Conservation (phyloP, 2,888 invertebrate species). For the Mamestra brassicae region DNA sequence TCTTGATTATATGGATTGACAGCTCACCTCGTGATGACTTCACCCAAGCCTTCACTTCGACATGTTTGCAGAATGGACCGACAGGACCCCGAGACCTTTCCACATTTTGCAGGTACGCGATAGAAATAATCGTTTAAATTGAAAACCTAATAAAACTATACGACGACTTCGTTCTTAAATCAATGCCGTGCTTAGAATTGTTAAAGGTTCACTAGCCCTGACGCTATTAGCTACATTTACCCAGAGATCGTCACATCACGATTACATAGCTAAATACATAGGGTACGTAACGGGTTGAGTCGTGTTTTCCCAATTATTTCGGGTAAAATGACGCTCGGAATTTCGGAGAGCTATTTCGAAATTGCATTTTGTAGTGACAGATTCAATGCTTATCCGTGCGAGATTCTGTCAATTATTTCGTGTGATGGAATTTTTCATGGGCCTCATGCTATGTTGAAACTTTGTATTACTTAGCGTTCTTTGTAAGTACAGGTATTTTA, state of each 20-base stretch:
- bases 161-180: neutral
- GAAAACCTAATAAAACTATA: neutral
- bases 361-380: constrained; percentile 44
- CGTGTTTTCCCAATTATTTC: constrained; percentile 42
- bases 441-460: neutral
- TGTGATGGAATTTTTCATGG: constrained; percentile 3
- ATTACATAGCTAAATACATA: constrained; percentile 17
- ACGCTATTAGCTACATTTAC: constrained; percentile 2
- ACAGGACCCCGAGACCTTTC: neutral
- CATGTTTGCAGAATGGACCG: too few species aligned
- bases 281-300: constrained; percentile 19
- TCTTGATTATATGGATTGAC: too few species aligned
- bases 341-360: constrained; percentile 32
- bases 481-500: neutral
- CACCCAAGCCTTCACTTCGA: too few species aligned
- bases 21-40: too few species aligned
- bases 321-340: constrained; percentile 33
- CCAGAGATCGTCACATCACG: neutral
- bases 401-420: constrained; percentile 20
- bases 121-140: neutral
- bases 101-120: neutral
- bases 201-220: neutral
- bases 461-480: neutral
- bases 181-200: neutral
- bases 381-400: constrained; percentile 12